These are phyloP conservation scores for Eupithecia exiguata DNA, from an alignment of 2,888 invertebrate species.

Conservation along the genomic window DNA sequence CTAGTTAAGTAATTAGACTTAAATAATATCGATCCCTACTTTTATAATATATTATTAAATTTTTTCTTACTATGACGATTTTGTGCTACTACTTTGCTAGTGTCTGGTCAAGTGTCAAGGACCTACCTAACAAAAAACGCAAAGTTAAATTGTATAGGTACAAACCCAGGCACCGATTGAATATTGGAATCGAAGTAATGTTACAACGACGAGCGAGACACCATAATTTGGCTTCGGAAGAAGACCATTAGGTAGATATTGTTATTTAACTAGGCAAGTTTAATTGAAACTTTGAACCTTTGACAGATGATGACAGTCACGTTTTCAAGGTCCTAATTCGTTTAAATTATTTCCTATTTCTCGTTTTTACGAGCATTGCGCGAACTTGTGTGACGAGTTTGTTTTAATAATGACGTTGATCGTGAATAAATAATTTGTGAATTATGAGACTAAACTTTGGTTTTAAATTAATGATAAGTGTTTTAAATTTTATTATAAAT, in stretches of 20 bases:
- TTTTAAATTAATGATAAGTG: background rate
- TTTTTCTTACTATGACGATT: background rate
- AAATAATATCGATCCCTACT: too few relatives aligned
- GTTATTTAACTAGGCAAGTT: slow-evolving; percentile 41
- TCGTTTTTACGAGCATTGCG: slow-evolving; percentile 46
- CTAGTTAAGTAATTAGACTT: too few relatives aligned
- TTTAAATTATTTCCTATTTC: slow-evolving; percentile 44
- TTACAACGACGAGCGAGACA: background rate
- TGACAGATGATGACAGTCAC: slow-evolving; percentile 47
- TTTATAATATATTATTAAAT: too few relatives aligned
- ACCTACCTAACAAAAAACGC: background rate
- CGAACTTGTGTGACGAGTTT: slow-evolving; percentile 47
- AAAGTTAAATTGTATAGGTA: too few relatives aligned
- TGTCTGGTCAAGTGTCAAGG: background rate
- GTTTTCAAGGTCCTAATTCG: slow-evolving; percentile 53
- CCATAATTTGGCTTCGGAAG: background rate
- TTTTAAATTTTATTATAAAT: background rate
- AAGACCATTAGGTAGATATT: slow-evolving; percentile 19
- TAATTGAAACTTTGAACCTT: slow-evolving; percentile 21
- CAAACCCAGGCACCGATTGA: background rate
- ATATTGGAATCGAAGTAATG: background rate
- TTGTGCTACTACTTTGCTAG: background rate
- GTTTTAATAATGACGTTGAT: slow-evolving; percentile 34
- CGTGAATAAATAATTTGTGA: slow-evolving; percentile 9
- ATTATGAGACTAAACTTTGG: background rate